Conservation (phyloP, 2,888 invertebrate species). For the Hydropsyche betteni region DNA sequence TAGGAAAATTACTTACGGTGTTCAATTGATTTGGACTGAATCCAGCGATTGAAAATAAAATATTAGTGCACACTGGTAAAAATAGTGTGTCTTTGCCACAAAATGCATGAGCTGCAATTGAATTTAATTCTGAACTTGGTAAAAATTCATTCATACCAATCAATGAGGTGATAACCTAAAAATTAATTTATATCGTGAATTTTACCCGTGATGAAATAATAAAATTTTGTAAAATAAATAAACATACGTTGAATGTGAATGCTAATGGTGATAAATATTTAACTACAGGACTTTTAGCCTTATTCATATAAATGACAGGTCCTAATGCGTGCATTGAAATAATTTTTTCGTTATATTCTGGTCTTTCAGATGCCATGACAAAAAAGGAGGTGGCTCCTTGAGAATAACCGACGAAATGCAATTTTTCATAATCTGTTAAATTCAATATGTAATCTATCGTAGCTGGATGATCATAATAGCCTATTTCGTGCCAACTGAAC, state of each 20-base stretch:
- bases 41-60: constrained; percentile 63
- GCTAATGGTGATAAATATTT: constrained; percentile 61
- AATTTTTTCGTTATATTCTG: constrained; percentile 70
- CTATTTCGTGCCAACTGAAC: constrained; percentile 81
- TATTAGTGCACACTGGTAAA: constrained; percentile 61
- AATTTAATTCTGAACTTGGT: constrained; percentile 58
- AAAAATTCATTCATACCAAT: constrained; percentile 64
- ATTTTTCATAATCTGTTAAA: constrained; percentile 64
- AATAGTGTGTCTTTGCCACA: constrained; percentile 57
- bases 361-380: constrained; percentile 67
- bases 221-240: neutral
- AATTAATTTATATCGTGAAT: neutral
- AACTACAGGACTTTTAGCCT: constrained; percentile 64
- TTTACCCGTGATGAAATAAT: neutral
- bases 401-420: constrained; percentile 79
- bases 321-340: constrained; percentile 68
- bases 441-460: constrained; percentile 74
- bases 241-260: constrained; percentile 63
- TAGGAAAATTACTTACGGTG: constrained; percentile 55
- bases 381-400: constrained; percentile 73
- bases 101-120: constrained; percentile 54
- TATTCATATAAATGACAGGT: constrained; percentile 67
- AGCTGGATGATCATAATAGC: constrained; percentile 77
- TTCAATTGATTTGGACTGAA: constrained; percentile 59
- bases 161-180: constrained; percentile 55